Evolutionary conservation across 1,140 invertebrate species (phyloP).

Genomic region (Saccostrea cuccullata): DNA sequence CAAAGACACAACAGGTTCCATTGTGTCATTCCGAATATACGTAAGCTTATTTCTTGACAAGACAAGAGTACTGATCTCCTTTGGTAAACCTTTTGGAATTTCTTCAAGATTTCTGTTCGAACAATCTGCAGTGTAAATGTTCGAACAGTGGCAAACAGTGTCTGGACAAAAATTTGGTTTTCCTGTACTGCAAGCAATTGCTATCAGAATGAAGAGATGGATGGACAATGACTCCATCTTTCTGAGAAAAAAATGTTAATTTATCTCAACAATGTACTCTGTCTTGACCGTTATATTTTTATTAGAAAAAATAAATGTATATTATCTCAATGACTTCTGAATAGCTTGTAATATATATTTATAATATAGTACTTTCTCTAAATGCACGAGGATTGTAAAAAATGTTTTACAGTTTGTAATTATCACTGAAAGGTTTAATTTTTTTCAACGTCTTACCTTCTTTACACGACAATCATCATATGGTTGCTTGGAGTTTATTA

Average conservation of each 20-base stretch:
- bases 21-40: neutral
- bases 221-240: neutral
- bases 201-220: neutral
- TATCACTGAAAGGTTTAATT: no score
- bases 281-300: no score
- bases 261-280: no score
- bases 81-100: neutral
- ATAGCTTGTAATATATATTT: no score
- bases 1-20: neutral
- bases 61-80: neutral
- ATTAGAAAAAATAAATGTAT: no score
- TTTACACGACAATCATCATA: no score
- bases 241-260: neutral
- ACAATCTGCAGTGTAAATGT: neutral
- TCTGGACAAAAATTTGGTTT: neutral
- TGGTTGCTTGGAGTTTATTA: no score
- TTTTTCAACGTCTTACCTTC: no score
- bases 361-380: no score
- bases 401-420: no score
- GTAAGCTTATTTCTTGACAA: neutral
- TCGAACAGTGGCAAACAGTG: neutral
- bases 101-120: neutral
- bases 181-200: neutral
- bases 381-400: no score
- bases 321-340: no score